phyloP scores from a whole-genome alignment of 2,797 vertebrate genomes.

The Aplochiton taeniatus region DNA sequence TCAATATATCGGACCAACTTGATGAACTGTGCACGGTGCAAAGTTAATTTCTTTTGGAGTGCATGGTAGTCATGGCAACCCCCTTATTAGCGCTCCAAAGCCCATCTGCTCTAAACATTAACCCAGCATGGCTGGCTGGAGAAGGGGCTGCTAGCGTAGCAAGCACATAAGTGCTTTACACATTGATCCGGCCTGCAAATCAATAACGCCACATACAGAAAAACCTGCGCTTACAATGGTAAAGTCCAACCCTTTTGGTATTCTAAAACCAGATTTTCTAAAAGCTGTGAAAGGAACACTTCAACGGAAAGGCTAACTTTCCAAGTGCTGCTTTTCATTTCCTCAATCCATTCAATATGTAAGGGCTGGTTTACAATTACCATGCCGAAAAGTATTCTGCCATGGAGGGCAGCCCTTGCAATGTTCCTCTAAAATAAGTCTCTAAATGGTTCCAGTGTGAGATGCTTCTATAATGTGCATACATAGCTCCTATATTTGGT shows the following conservation, averaged over 20 bases:
- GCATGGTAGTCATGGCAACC: conserved; percentile 82
- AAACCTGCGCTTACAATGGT: conserved; percentile 32
- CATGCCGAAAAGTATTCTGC: conserved; percentile 1
- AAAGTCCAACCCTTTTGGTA: conserved; percentile 14
- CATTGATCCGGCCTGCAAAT: conserved; percentile 73
- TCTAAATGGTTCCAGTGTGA: background rate
- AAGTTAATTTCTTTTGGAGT: conserved; percentile 82
- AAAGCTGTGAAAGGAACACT: no score
- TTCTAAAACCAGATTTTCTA: conserved; percentile 1
- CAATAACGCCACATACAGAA: conserved; percentile 59
- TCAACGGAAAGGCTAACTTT: no score
- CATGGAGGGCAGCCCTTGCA: background rate
- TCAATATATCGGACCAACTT: conserved; percentile 80
- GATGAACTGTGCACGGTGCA: conserved; percentile 74
- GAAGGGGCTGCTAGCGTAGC: conserved; percentile 61
- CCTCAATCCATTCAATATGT: background rate
- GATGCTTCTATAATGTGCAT: conserved; percentile 8
- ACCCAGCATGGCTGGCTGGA: conserved; percentile 65
- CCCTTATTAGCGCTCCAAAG: conserved; percentile 78
- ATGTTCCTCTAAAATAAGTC: conserved; percentile 2
- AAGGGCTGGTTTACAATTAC: conserved; percentile 1
- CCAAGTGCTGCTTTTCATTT: background rate
- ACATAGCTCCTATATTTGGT: conserved; percentile 34
- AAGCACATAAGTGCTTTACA: conserved; percentile 77
- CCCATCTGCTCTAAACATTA: conserved; percentile 91